Evolutionary conservation across 2,888 invertebrate species (phyloP).

Genomic region (Taenaris catops): DNA sequence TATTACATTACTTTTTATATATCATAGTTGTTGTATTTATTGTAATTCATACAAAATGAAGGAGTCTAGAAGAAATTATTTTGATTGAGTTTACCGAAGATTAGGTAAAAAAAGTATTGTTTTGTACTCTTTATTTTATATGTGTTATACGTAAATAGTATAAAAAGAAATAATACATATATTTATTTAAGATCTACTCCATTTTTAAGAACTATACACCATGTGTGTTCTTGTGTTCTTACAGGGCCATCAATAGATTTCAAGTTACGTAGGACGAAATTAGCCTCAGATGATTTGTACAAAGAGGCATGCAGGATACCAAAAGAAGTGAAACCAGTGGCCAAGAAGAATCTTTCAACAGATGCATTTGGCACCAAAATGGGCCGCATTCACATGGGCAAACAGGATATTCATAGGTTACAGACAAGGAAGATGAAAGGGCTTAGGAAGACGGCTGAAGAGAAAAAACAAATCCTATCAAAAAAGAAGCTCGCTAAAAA

Average conservation of each 20-base stretch:
- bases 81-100: too few relatives aligned
- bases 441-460: constrained; percentile 85
- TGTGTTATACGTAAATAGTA: too few relatives aligned
- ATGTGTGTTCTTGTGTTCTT: too few relatives aligned
- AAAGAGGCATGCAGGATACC: constrained; percentile 91
- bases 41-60: too few relatives aligned
- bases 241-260: constrained; percentile 94
- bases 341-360: constrained; percentile 94
- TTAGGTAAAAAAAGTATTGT: too few relatives aligned
- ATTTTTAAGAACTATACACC: too few relatives aligned
- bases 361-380: constrained; percentile 94
- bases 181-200: too few relatives aligned
- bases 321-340: constrained; percentile 86
- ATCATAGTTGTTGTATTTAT: too few relatives aligned
- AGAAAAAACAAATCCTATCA: constrained; percentile 80
- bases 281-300: constrained; percentile 94
- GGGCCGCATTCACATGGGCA: constrained; percentile 95
- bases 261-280: constrained; percentile 88
- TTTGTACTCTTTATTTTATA: too few relatives aligned
- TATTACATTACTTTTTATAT: too few relatives aligned
- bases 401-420: constrained; percentile 90
- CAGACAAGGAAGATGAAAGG: constrained; percentile 97
- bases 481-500: constrained; percentile 70
- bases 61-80: too few relatives aligned
- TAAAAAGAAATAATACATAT: too few relatives aligned